Percentiles rank a stretch among this genome's conserved stretches.
phyloP scores from a whole-genome alignment of 2,797 vertebrate genomes.

The Halcyon chelicuti region DNA sequence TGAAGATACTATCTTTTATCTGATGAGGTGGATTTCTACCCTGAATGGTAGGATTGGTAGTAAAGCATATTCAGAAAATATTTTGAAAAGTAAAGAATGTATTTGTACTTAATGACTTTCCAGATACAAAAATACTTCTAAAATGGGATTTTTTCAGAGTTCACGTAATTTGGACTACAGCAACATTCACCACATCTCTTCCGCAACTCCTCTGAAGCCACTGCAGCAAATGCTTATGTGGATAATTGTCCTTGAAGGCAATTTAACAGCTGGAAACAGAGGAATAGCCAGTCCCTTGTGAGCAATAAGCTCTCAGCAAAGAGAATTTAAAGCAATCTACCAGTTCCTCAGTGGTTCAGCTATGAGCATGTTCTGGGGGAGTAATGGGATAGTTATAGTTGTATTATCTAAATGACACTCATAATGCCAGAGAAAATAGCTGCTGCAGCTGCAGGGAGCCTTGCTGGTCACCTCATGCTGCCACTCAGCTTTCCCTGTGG shows the following conservation, averaged over 20 bases:
- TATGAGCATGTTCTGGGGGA: not conserved
- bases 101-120: not conserved
- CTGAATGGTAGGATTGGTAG: not conserved
- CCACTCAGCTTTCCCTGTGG: not conserved
- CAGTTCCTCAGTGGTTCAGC: not conserved
- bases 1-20: not conserved
- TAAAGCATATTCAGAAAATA: not conserved
- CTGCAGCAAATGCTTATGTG: not conserved
- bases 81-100: not conserved
- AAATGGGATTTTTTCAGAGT: not conserved
- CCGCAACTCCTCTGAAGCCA: not conserved
- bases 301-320: constrained; percentile 25
- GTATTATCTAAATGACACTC: constrained; percentile 29
- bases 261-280: constrained; percentile 35
- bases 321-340: constrained; percentile 36
- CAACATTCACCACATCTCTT: not conserved
- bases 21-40: not conserved
- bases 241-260: not conserved
- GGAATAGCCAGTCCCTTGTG: constrained; percentile 9
- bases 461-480: not conserved
- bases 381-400: constrained; percentile 26
- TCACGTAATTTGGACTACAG: not conserved
- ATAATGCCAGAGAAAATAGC: not conserved
- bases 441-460: not conserved
- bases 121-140: not conserved